Evolutionary conservation across 2,797 vertebrate species (phyloP), one percentile per base, ranked within the genome.

Genomic region (Danio aesculapii): DNA sequence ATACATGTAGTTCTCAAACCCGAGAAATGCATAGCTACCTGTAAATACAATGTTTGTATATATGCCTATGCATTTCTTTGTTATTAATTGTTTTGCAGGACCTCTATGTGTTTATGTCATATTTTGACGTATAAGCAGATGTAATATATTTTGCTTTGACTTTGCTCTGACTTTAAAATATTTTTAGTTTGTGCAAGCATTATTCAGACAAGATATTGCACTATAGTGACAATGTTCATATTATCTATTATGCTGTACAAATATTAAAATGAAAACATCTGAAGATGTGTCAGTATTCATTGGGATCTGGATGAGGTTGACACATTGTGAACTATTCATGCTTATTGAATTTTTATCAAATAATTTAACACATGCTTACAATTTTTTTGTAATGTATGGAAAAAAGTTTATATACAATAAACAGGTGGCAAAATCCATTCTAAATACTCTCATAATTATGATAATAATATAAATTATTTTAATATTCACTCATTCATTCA

Each of bases 21-120:
- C 68, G 88, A 57, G 79, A 81, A 81, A 68, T 71, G 4, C 91
- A 91, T 91, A 92, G 82, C 93, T 92, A 90, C 70, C 79, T 94
- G 90, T 93, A 91, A 85, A 93, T 90, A 90, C 68, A 77, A 44
- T 76, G 21, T 43, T 44, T 76, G 77, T 82, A 49, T 61, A 52
- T 74, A 83, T 43, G 46, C 77, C 70, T 59, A 72, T 79, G 69
- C 30, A 30, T 30, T 30, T 75, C 46, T 59, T 11, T 82, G 30
- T 66, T 53, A 59, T 69, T 64, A 74, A 71, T 19, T 61, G 73
- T 70, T 41, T 57, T 81, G 66, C 70, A 55, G 70, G 62, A 62
- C 68, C 57, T 72, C 82, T 75, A 21, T 52, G 17, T 67, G 21
- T 73, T 46, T 12, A 84, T 69, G 13, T 73, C 62, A 46, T 69